Conservation (phyloP, 2,888 invertebrate genomes). For the Mesochorus sp. region DNA sequence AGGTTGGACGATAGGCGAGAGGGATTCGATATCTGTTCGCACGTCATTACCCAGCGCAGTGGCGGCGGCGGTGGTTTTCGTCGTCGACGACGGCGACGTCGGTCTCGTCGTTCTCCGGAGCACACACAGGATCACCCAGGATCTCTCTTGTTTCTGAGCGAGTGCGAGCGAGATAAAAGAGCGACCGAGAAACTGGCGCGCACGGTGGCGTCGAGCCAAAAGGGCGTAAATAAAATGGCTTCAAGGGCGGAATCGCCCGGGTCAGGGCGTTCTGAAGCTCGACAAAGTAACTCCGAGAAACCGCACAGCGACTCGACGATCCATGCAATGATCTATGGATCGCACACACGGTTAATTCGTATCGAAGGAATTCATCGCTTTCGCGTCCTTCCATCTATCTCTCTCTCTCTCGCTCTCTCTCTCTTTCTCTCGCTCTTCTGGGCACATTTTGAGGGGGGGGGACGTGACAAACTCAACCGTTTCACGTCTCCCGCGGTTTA, state of each 20-base stretch:
- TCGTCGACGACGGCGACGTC: slow-evolving; percentile 64
- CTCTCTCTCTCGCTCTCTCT: background rate
- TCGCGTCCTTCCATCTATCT: background rate
- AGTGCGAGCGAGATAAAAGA: background rate
- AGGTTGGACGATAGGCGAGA: slow-evolving; percentile 64
- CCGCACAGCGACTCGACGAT: slow-evolving; percentile 46
- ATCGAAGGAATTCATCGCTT: slow-evolving; percentile 70
- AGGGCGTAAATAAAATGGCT: background rate
- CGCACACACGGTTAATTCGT: slow-evolving; percentile 71
- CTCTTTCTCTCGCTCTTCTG: background rate
- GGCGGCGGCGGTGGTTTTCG: slow-evolving; percentile 61
- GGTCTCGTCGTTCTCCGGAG: slow-evolving; percentile 19
- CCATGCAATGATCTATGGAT: slow-evolving; percentile 71
- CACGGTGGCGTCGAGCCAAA: no score
- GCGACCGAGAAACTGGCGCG: slow-evolving; percentile 14
- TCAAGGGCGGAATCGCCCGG: background rate
- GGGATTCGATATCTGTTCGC: slow-evolving; percentile 82
- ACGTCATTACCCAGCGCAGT: slow-evolving; percentile 81
- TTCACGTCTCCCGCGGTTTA: slow-evolving; percentile 4
- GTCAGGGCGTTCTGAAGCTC: background rate
- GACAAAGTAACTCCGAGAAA: background rate
- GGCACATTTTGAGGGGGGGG: background rate
- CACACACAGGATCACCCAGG: slow-evolving; percentile 68
- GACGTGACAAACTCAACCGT: slow-evolving; percentile 8
- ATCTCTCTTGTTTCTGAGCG: slow-evolving; percentile 61